phyloP scores from a whole-genome alignment of 2,113 vertebrate genomes.

The Elephantulus edwardii region DNA sequence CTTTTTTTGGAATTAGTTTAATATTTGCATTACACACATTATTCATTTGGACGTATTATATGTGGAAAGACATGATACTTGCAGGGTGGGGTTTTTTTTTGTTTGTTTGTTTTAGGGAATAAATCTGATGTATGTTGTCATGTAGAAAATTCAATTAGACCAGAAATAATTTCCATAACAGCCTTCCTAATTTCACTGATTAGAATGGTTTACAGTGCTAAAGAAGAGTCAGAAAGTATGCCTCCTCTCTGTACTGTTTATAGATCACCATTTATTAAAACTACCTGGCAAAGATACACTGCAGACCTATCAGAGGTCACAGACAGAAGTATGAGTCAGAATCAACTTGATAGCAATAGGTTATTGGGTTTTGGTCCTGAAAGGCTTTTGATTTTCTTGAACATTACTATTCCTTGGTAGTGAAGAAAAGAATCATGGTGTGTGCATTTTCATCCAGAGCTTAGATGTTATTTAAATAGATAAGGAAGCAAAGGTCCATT shows the following conservation, averaged over 20 bases:
- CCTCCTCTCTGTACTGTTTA: slow-evolving; percentile 15
- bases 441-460: background rate
- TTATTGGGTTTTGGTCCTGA: too few relatives aligned
- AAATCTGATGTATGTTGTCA: background rate
- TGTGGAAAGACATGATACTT: too few relatives aligned
- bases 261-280: background rate
- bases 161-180: background rate
- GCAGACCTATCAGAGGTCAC: slow-evolving; percentile 10
- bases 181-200: slow-evolving; percentile 62
- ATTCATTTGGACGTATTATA: too few relatives aligned
- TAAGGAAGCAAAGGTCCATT: slow-evolving; percentile 20
- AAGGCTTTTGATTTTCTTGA: background rate
- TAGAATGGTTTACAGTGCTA: slow-evolving; percentile 43
- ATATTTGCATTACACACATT: too few relatives aligned
- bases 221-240: slow-evolving; percentile 33
- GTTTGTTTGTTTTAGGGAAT: background rate
- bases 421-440: background rate
- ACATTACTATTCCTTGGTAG: slow-evolving; percentile 2
- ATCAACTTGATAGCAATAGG: too few relatives aligned
- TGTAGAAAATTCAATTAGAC: background rate
- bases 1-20: too few relatives aligned
- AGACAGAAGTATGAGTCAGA: too few relatives aligned
- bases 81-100: too few relatives aligned
- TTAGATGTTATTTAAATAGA: slow-evolving; percentile 20
- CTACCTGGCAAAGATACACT: background rate